Evolutionary conservation across 2,797 vertebrate genomes (phyloP), one percentile per base, ranked within the genome.

Genomic region (Phrynocephalus guinanensis): DNA sequence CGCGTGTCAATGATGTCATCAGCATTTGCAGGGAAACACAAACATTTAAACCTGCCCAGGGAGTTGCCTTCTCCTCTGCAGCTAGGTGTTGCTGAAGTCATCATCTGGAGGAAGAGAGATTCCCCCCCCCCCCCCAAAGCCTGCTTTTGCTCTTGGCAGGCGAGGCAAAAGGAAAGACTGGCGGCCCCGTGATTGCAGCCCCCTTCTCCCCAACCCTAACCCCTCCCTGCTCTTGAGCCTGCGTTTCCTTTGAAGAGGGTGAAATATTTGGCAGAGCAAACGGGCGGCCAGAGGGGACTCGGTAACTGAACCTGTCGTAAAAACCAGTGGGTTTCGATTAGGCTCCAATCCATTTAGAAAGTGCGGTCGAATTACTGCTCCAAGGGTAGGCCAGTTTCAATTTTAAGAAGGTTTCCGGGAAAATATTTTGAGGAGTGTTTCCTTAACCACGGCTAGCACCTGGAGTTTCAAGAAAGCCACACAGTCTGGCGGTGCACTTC

Each of bases 1-100:
- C 88, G 87, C 89, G 92, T 94, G 94, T 89, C 89, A 89, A 89
- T 95, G 94, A 94, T 93, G 89, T 94, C 92, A 95, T 85, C 1
- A 0, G 79, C 88, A 90, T 68, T 84, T 91, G 83, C 87, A 89
- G 83, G 87, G 90, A 90, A 94, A 88, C 50, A 77, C 81, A 88
- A 89, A 87, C 33, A 81, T 90, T 93, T 93, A 93, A 90, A 91
- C 86, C 88, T 86, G 87, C 68, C 56, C 68, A 16, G 94, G 93
- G 94, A 94, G 72, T 90, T 38, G 20, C 83, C 85, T 88, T 94
- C 86, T 86, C 91, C 77, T 50, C 88, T 3, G 0, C 48, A 0
- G 0, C 38, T 90, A 92, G 92, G 92, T 93, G 94, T 94, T 94
- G 86, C 44, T 94, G 91, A 93, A 91, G 88, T 94, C 92, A 91